Evolutionary conservation across 2,888 invertebrate species (phyloP).

Genomic region (Fissipunctia ypsillon): DNA sequence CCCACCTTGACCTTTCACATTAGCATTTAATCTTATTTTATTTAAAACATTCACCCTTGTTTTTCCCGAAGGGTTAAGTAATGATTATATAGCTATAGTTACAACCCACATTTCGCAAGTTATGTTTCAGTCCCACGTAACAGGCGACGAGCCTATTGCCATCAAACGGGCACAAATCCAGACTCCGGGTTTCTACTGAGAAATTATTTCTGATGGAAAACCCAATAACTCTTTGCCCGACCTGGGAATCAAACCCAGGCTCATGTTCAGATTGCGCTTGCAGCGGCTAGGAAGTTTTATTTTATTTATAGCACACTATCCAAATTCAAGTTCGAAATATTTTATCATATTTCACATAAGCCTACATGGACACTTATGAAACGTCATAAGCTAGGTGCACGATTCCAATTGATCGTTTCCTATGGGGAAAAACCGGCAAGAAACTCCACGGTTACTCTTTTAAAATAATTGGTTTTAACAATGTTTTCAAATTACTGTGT

Average conservation of each 20-base stretch:
- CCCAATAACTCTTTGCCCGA: not conserved
- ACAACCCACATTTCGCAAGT: not conserved
- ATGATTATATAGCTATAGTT: not conserved
- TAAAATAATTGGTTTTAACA: no score
- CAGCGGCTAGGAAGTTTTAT: not conserved
- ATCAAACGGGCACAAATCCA: not conserved
- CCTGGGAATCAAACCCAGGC: not conserved
- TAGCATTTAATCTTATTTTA: slow-evolving; percentile 4
- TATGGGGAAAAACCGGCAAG: no score
- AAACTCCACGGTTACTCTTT: no score
- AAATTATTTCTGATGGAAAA: not conserved
- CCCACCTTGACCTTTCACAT: not conserved
- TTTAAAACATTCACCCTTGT: not conserved
- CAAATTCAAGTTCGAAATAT: no score
- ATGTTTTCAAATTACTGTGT: no score
- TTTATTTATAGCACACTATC: slow-evolving; percentile 2
- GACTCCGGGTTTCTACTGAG: not conserved
- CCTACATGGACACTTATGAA: no score
- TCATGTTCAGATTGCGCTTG: not conserved
- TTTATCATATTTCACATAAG: no score
- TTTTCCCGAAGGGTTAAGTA: not conserved
- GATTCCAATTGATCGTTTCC: no score
- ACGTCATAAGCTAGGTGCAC: no score
- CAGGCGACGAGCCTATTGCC: not conserved
- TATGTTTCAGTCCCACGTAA: not conserved